These are phyloP conservation scores for Lepidocyrtinus sp. DNA, from an alignment of 2,888 invertebrate genomes.

Conservation along the genomic window DNA sequence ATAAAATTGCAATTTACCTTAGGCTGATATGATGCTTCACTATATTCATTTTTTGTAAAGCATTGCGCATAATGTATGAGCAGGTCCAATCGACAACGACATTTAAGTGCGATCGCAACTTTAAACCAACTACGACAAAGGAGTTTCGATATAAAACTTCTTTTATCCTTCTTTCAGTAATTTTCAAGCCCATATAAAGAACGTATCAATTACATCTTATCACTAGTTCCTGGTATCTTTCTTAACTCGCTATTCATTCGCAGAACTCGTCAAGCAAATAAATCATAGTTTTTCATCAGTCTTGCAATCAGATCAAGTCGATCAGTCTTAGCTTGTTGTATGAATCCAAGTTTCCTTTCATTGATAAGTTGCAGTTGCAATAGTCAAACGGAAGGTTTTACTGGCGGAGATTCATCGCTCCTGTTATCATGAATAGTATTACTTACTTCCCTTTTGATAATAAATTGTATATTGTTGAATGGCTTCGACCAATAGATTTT, in stretches of 20 bases:
- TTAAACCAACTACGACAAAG: too few species aligned
- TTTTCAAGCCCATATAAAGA: constrained; percentile 7
- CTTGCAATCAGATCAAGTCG: constrained; percentile 2
- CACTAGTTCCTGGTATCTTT: not conserved
- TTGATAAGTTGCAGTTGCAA: too few species aligned
- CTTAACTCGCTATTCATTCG: not conserved
- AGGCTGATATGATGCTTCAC: too few species aligned
- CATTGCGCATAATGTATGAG: too few species aligned
- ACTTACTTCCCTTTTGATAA: not conserved
- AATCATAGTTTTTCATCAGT: constrained; percentile 9
- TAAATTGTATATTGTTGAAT: not conserved
- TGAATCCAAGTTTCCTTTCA: constrained; percentile 3
- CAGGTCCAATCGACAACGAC: too few species aligned
- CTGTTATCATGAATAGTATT: constrained; percentile 3
- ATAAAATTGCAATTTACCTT: too few species aligned
- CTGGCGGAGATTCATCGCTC: not conserved
- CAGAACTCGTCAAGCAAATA: constrained; percentile 10
- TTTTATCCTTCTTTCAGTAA: constrained; percentile 1
- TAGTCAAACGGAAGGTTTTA: too few species aligned
- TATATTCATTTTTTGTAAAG: too few species aligned
- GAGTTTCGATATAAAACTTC: too few species aligned
- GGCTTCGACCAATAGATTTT: too few species aligned
- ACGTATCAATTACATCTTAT: not conserved
- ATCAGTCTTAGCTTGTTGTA: too few species aligned
- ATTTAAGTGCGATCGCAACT: too few species aligned